Conservation (phyloP, 2,113 vertebrate species). For the Carassius gibelio region DNA sequence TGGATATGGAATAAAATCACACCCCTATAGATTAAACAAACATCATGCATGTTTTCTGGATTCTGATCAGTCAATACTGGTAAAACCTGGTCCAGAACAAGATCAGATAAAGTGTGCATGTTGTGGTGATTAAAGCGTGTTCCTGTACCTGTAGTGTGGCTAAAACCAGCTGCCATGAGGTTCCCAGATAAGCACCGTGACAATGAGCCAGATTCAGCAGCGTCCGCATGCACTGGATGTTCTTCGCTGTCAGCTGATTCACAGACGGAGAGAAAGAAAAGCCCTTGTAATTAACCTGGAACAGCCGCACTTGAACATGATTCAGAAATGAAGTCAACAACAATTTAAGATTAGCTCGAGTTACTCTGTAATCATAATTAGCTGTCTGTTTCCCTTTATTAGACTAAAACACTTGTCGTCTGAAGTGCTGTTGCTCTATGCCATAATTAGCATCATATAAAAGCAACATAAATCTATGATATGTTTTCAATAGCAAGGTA, state of each 20-base stretch:
- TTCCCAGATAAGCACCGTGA: slow-evolving; percentile 92
- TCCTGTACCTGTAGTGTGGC: slow-evolving; percentile 92
- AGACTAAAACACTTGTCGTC: too few species aligned
- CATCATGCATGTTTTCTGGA: not conserved
- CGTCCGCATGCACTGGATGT: slow-evolving; percentile 98
- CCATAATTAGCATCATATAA: not conserved
- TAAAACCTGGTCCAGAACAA: not conserved
- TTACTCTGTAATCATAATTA: too few species aligned
- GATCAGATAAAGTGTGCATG: too few species aligned
- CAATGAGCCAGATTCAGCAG: slow-evolving; percentile 95
- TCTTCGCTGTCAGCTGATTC: slow-evolving; percentile 92
- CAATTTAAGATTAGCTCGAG: not conserved
- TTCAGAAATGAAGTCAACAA: not conserved
- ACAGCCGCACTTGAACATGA: not conserved
- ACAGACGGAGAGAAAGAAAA: not conserved
- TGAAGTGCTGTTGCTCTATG: not conserved
- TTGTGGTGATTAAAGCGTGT: not conserved
- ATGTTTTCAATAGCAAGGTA: not conserved
- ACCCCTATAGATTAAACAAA: not conserved
- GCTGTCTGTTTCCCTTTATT: too few species aligned
- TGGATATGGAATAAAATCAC: not conserved
- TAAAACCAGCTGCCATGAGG: slow-evolving; percentile 96
- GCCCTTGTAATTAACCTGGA: not conserved
- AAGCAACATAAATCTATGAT: too few species aligned
- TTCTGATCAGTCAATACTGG: not conserved